Evolutionary conservation across 2,797 vertebrate genomes (phyloP).

Genomic region (Myotis planiceps): DNA sequence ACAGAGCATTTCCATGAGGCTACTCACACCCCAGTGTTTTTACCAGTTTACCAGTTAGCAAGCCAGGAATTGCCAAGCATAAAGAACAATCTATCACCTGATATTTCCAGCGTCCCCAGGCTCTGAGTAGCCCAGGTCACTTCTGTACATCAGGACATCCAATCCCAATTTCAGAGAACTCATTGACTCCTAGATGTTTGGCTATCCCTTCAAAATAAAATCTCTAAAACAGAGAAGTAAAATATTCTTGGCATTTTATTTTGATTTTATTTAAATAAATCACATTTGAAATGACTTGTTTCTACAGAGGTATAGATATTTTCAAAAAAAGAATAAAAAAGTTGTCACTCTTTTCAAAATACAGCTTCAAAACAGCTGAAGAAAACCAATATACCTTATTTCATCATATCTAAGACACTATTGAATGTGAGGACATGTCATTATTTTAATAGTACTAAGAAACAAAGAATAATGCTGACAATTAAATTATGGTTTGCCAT

Average conservation of each 20-base stretch:
- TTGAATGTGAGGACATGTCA: neutral
- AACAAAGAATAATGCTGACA: neutral
- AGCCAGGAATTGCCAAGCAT: neutral
- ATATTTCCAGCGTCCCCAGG: neutral
- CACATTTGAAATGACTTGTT: neutral
- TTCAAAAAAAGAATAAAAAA: neutral
- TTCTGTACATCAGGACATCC: neutral
- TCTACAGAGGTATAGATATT: neutral
- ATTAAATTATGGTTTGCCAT: neutral
- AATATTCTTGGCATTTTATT: neutral
- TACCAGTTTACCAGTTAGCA: neutral
- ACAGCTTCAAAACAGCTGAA: neutral
- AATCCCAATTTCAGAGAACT: neutral
- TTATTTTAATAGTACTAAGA: neutral
- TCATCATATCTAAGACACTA: neutral
- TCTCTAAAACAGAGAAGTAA: neutral
- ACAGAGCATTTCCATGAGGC: neutral
- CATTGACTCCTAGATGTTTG: neutral
- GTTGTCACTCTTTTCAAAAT: neutral
- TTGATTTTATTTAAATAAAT: neutral
- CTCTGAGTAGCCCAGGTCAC: neutral
- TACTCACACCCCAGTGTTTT: neutral
- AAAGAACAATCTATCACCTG: neutral
- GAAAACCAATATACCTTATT: neutral
- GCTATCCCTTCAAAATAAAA: neutral